Base-by-base conservation (phyloP, 1,140 invertebrate genomes). In the Drosophila subobscura region DNA sequence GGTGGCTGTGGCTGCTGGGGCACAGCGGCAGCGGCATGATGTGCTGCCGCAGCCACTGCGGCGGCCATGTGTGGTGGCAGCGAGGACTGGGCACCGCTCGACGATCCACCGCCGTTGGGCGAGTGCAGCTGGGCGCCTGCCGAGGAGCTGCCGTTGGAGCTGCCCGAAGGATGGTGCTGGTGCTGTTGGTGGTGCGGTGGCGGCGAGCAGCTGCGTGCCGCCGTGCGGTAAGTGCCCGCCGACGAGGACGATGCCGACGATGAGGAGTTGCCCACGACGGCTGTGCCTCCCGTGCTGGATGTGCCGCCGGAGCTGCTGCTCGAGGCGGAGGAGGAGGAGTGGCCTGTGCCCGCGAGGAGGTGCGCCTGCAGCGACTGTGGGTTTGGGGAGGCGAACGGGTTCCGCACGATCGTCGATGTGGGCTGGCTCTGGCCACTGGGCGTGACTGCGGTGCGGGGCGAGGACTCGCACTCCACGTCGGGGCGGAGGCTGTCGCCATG, bases 311-410 rank as follows among this genome's bases (percentile, higher is more conserved):
- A 49, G 54, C 52, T 68, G 51, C 63, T 74, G 33, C 71, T 49
- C 12, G 77, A 67, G 4, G 44, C 58, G 1, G 56, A 55, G 10
- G 42, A 70, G 22, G 59, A 75, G 25, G 25, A 20, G 16, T 20
- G 16, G 8, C 33, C 50, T 50, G 53, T 27, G 25, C 55, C 59
- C 33, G 10, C 4, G 40, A 70, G 27, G 53, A 75, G 25, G 25
- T 25, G 33, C 33, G 33, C 59, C 16, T 56, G 65, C 64, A 77
- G 44, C 0, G 75, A 41, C 6, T 84, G 79, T 4, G 89, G 80
- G 52, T 91, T 91, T 7, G 89, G 90, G 5, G 90, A 91, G 61
- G 86, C 86, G 12, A 91, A 91, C 3, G 90, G 90, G 75, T 91
- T 91, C 22, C 90, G 76, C 23, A 91, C 90, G 27, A 90, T 91